Evolutionary conservation across 2,888 invertebrate species (phyloP), one percentile per base, ranked within the genome.

Genomic region (Pinctada fucata): DNA sequence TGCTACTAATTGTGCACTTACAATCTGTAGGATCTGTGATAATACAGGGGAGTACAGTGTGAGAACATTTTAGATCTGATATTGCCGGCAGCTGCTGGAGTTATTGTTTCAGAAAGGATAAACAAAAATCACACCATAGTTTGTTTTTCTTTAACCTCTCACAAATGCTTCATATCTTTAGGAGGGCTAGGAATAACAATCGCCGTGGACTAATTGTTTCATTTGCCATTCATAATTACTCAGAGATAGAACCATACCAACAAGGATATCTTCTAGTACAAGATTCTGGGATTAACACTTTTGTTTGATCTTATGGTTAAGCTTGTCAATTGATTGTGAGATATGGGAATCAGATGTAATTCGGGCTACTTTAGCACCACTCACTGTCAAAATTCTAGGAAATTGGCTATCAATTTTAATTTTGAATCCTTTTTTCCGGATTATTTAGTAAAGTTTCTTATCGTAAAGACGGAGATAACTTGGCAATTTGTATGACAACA

Each of bases 91-190:
- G 74, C 78, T 78, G 78, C 63, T 50, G 31, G 31, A 51, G 52
- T 74, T 78, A 74, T 78, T 78, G 78, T 74, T 74, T 70, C 66
- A 70, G 78, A 10, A 70, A 74, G 76, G 5, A 73, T 78, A 78
- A 74, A 75, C 78, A 74, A 16, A 78, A 70, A 70, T 49, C 65
- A 65, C 66, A 52, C 52, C 51, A 65, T 68, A 64, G 78, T 78
- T 78, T 78, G 73, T 78, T 78, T 78, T 74, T 63, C 68, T 70
- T 78, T 51, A 74, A 78, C 74, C 78, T 69, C 69, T 63, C 58
- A 49, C 64, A 74, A 65, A 45, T 50, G 65, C 49, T 66, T 48
- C 49, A 51, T 64, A 50, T 74, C 74, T 64, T 66, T 50, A 74
- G 74, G 50, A 63, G 51, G 48, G 48, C 66, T 50, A 31, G 31